Evolutionary conservation across 2,113 vertebrate species (phyloP), one percentile per base, ranked within the genome.

Genomic region (Tragelaphus buxtoni): DNA sequence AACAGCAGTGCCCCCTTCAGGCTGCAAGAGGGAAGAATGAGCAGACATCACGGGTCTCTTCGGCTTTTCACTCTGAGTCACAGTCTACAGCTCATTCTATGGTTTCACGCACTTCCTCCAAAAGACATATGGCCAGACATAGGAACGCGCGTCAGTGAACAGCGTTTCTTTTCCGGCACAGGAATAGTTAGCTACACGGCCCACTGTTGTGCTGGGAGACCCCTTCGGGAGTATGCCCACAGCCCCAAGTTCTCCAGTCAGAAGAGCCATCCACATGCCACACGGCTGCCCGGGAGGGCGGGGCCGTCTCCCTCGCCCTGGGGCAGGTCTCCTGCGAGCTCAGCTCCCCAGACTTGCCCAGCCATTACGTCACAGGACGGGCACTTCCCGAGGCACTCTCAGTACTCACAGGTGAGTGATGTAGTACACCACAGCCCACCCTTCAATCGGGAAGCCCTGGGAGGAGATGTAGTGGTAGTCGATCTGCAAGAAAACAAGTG

Each of bases 381-480:
- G 45, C 5, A 3, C 7, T 24, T n/a, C 63, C 26, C 1, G 1
- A 1, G 63, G 3, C 49, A 26, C 49, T 9, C 82, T 1, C 13
- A 2, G 61, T 42, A 99, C 99, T 99, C 87, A 99, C 99, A 99
- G 98, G 97, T 99, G 99, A 81, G 99, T 99, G 95, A 99, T 99
- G 96, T 99, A 99, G 98, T 99, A 99, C 47, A 99, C 99, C 42
- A 99, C 99, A 39, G 99, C 99, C 99, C 99, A 99, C 91, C 99
- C 99, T 96, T 99, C 99, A 1, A 99, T 99, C 9, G 99, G 99
- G 90, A 98, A 99, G 45, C 99, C 99, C 98, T 99, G 99, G 85
- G 98, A 99, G 32, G 99, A 99, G 96, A 99, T 99, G 98, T 99
- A 99, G 97, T 99, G 99, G 92, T 99, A 99, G 98, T 99, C 99